phyloP scores from a whole-genome alignment of 2,797 vertebrate species.

The Gymnothorax javanicus region DNA sequence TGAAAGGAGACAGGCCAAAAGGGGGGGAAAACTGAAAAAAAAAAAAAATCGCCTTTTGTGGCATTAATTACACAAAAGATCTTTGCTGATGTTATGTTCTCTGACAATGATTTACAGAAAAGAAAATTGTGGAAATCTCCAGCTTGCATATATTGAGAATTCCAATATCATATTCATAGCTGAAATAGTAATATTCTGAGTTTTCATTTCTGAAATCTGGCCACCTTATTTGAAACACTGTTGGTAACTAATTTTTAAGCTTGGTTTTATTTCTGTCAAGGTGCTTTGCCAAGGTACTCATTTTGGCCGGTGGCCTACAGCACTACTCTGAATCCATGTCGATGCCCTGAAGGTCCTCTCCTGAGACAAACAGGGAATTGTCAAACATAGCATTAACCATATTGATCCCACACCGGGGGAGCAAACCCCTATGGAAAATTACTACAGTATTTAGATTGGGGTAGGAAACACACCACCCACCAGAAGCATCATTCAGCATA shows the following conservation, averaged over 20 bases:
- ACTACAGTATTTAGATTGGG: slow-evolving; percentile 27
- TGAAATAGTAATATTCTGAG: too few relatives aligned
- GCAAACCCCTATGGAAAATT: slow-evolving; percentile 50
- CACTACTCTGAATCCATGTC: not conserved
- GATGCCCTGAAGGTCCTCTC: not conserved
- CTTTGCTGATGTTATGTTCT: too few relatives aligned
- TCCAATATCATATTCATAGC: not conserved
- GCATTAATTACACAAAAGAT: too few relatives aligned
- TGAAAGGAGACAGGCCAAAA: too few relatives aligned
- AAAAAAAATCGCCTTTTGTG: too few relatives aligned
- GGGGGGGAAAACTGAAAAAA: too few relatives aligned
- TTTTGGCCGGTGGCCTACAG: not conserved
- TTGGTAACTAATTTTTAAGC: slow-evolving; percentile 10
- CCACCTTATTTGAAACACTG: not conserved
- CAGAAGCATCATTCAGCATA: slow-evolving; percentile 40
- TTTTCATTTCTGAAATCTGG: too few relatives aligned
- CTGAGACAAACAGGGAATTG: slow-evolving; percentile 2
- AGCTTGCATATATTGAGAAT: not conserved
- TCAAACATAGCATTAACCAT: slow-evolving; percentile 9
- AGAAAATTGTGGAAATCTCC: too few relatives aligned
- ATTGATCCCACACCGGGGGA: slow-evolving; percentile 5
- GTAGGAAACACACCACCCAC: slow-evolving; percentile 34
- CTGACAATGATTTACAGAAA: too few relatives aligned
- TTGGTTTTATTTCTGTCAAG: not conserved
- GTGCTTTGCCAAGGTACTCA: not conserved